Conservation (phyloP, 1,140 invertebrate genomes). For the Neodiprion lecontei region DNA sequence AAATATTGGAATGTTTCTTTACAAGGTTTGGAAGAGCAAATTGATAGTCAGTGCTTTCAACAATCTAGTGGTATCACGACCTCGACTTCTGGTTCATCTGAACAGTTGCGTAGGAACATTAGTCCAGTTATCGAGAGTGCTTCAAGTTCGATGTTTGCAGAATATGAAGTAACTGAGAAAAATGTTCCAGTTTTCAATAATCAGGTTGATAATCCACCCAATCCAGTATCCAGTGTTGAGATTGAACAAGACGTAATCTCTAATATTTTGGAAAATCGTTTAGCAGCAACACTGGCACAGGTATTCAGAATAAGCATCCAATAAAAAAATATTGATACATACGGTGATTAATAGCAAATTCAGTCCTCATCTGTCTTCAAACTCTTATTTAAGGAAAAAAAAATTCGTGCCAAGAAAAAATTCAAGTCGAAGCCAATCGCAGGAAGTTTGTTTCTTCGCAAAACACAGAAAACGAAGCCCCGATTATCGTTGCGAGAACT, state of each 20-base stretch:
- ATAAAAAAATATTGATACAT: too few species aligned
- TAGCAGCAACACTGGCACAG: not conserved
- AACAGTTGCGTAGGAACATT: not conserved
- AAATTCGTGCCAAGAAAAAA: slow-evolving; percentile 45
- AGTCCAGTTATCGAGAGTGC: not conserved
- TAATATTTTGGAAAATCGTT: not conserved
- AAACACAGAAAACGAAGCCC: slow-evolving; percentile 34
- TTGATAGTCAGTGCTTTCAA: too few species aligned
- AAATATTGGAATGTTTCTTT: not conserved
- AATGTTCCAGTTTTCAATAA: not conserved
- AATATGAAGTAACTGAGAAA: not conserved
- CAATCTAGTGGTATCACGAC: not conserved
- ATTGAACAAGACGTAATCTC: too few species aligned
- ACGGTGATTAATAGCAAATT: not conserved
- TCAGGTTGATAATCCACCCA: too few species aligned
- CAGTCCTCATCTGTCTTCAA: not conserved
- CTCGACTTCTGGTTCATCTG: not conserved
- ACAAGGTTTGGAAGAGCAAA: not conserved
- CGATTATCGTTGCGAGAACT: slow-evolving; percentile 41
- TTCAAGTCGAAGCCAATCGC: slow-evolving; percentile 36
- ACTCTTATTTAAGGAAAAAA: slow-evolving; percentile 39
- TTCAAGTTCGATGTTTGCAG: not conserved
- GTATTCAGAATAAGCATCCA: not conserved
- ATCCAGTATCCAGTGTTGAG: too few species aligned
- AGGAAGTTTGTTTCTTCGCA: slow-evolving; percentile 40